Evolutionary conservation across 2,888 invertebrate species (phyloP), one percentile per base, ranked within the genome.

Genomic region (Plebejus argus): DNA sequence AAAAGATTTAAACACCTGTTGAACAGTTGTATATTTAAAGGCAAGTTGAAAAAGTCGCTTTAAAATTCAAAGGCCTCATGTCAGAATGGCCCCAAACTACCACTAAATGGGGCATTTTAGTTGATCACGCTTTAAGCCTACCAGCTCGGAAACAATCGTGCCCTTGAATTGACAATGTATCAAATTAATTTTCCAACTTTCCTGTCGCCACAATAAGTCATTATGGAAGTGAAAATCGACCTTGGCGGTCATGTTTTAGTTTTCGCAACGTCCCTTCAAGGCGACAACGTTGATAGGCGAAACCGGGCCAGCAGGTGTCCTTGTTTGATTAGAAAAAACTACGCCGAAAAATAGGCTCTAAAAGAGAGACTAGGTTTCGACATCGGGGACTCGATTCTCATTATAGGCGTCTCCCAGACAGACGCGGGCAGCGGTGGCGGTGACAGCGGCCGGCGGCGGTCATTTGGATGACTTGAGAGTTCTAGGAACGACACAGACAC

Each of bases 241-340:
- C 91, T 91, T 90, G 89, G 84, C 58, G 81, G 82, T 83, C 80
- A 86, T 87, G 86, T 90, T 90, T 90, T 89, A 87, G 86, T 85
- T 88, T 88, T 88, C 87, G 90, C 90, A 91, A 91, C 84, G 82
- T 84, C 86, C 88, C 86, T 86, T 83, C 90, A 90, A 90, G 90
- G 91, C 87, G 85, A 90, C 77, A 77, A 77, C 72, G 33, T 79
- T 84, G 81, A 85, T 84, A 85, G 80, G 81, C 83, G 82, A 82
- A 85, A 81, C 84, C 82, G 82, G 84, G 84, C 84, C 84, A 82
- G 61, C 76, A 80, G 80, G 71, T 82, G 82, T 80, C 82, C 82
- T 82, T 80, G 79, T 61, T 58, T 61, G 79, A 78, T 78, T 76
- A 77, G 79, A 77, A 72, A 72, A 77, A 58, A 71, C 23, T 74